phyloP scores from a whole-genome alignment of 2,113 vertebrate species.

The Dolichallabes microphthalmus region DNA sequence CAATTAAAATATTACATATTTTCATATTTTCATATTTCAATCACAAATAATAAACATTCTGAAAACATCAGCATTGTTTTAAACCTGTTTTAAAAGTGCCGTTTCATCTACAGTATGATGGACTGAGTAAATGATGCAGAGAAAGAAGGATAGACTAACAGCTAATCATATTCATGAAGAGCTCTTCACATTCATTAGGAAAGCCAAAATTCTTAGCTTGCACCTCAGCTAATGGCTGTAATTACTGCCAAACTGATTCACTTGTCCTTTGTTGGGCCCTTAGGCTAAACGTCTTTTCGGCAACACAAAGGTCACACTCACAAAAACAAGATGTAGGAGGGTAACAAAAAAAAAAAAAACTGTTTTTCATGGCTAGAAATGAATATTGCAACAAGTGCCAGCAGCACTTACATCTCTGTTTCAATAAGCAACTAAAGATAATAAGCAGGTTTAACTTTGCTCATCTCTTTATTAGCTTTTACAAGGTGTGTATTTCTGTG shows the following conservation, averaged over 20 bases:
- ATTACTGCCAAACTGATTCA: constrained; percentile 39
- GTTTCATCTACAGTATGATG: background rate
- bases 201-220: background rate
- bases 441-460: background rate
- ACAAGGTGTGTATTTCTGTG: background rate
- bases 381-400: constrained; percentile 13
- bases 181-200: constrained; percentile 42
- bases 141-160: background rate
- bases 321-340: background rate
- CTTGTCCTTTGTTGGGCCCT: constrained; percentile 2
- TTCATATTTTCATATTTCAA: background rate
- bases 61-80: background rate
- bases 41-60: background rate
- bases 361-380: background rate
- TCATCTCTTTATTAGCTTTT: background rate
- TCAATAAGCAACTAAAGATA: constrained; percentile 8
- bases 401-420: background rate
- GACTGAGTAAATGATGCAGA: background rate
- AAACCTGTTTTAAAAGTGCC: background rate
- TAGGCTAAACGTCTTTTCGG: constrained; percentile 12
- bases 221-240: constrained; percentile 13
- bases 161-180: constrained; percentile 17
- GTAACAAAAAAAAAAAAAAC: background rate
- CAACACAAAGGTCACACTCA: constrained; percentile 19
- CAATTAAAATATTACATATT: background rate